These are phyloP conservation scores for Clarias macrocephalus DNA, from an alignment of 2,113 vertebrate species.

Conservation along the genomic window DNA sequence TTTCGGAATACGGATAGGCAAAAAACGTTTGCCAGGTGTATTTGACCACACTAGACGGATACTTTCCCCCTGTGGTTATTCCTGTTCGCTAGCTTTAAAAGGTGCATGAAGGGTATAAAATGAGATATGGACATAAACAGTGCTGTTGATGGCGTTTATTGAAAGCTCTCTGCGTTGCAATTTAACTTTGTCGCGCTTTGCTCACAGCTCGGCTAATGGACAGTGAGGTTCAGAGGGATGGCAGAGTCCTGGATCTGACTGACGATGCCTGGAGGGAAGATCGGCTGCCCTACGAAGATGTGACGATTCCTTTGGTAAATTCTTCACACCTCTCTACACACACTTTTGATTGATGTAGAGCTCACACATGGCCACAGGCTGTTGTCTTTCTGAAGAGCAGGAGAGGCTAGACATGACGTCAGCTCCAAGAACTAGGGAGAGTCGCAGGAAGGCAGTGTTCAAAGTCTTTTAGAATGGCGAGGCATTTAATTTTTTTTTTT, in stretches of 20 bases:
- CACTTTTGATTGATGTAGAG: background rate
- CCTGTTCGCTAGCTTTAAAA: background rate
- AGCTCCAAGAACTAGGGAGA: no score
- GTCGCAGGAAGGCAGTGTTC: no score
- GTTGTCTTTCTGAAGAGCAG: background rate
- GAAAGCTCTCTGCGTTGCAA: background rate
- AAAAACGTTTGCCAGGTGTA: background rate
- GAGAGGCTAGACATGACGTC: no score
- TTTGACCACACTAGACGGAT: background rate
- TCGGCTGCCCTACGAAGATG: constrained; percentile 92
- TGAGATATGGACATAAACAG: no score
- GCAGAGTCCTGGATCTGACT: constrained; percentile 92
- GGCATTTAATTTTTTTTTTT: no score
- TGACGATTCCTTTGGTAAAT: constrained; percentile 90
- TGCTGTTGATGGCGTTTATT: background rate
- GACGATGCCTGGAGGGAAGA: constrained; percentile 98
- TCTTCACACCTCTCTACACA: background rate
- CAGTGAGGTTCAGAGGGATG: constrained; percentile 94
- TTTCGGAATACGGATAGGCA: background rate
- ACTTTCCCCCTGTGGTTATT: background rate
- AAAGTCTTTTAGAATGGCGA: no score
- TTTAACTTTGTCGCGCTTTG: background rate
- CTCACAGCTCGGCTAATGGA: constrained; percentile 76
- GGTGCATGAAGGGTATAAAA: background rate
- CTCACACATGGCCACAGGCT: background rate